Evolutionary conservation across 2,888 invertebrate species (phyloP).

Genomic region (Loripinus fragilis): DNA sequence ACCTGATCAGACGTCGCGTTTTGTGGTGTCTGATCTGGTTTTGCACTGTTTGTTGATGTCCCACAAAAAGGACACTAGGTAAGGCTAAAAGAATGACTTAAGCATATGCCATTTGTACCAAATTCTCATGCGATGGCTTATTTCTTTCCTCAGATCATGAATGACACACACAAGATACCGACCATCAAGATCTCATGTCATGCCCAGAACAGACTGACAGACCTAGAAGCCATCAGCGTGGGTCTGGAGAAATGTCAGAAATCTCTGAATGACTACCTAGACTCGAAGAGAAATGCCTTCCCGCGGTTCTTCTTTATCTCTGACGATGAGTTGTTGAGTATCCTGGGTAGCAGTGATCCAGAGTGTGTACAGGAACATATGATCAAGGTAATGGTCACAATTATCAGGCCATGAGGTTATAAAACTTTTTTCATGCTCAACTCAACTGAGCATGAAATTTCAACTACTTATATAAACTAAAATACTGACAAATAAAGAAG

Average conservation of each 20-base stretch:
- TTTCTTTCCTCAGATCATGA: conserved; percentile 88
- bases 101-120: no score
- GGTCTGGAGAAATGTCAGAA: conserved; percentile 96
- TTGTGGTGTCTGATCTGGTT: no score
- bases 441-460: no score
- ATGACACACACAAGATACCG: conserved; percentile 91
- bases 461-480: no score
- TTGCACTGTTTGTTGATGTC: no score
- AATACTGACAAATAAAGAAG: no score
- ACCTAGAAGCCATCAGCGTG: conserved; percentile 89
- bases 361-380: conserved; percentile 95
- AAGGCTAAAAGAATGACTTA: no score
- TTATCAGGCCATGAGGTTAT: no score
- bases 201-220: conserved; percentile 89
- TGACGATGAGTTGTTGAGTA: conserved; percentile 94
- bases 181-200: conserved; percentile 92
- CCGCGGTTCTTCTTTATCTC: conserved; percentile 97
- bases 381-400: conserved; percentile 94
- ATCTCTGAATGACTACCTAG: conserved; percentile 94
- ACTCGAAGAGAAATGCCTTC: conserved; percentile 93
- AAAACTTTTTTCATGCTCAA: no score
- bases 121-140: no score
- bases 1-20: no score
- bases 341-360: conserved; percentile 93
- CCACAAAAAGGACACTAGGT: no score